phyloP scores from a whole-genome alignment of 2,888 invertebrate genomes.

The Horisme vitalbata region DNA sequence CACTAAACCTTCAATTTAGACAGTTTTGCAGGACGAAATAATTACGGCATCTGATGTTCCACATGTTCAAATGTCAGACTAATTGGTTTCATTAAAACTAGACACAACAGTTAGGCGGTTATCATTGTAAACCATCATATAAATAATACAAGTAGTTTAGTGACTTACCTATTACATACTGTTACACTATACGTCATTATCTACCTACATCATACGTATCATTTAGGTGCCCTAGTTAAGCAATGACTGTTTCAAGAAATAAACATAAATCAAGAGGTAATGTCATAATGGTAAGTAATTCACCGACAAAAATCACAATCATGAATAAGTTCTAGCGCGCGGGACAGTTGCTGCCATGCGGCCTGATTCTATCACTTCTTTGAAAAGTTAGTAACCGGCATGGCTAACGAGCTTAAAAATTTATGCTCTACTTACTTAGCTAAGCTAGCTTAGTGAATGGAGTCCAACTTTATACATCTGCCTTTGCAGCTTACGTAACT shows the following conservation, averaged over 20 bases:
- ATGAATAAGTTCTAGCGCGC: conserved; percentile 11
- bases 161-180: too few species aligned
- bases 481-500: conserved; percentile 12
- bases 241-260: too few species aligned
- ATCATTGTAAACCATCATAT: too few species aligned
- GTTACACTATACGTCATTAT: too few species aligned
- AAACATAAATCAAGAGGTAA: neutral
- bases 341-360: conserved; percentile 7
- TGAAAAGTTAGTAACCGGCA: conserved; percentile 10
- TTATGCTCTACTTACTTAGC: conserved; percentile 18
- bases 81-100: conserved; percentile 1
- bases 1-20: conserved; percentile 49
- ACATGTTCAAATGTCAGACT: conserved; percentile 22
- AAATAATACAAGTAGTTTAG: too few species aligned
- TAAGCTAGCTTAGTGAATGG: conserved; percentile 11
- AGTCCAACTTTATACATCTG: conserved; percentile 9
- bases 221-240: too few species aligned
- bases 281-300: neutral
- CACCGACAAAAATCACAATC: conserved; percentile 9
- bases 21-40: conserved; percentile 42
- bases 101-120: too few species aligned
- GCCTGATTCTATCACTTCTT: conserved; percentile 17
- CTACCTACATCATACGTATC: too few species aligned
- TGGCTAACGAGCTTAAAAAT: conserved; percentile 21
- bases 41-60: conserved; percentile 35